Base-by-base conservation (phyloP, 2,888 invertebrate species). In the Dryococelus australis region DNA sequence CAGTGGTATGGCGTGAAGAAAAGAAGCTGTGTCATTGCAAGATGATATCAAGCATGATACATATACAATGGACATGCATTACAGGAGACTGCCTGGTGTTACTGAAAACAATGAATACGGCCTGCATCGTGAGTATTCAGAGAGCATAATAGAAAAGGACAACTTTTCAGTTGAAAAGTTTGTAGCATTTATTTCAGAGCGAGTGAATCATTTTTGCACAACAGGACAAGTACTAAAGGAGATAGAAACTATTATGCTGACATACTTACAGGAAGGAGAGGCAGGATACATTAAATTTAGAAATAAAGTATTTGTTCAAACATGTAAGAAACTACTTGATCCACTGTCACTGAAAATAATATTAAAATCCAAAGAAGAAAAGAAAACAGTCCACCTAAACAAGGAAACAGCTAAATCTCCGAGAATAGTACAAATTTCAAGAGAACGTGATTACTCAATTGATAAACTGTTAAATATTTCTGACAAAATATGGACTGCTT, bases 1-100 rank as follows among this genome's bases (percentile, higher is more conserved):
- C 27, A 79, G n/a, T 79, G 10, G 79, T 27, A 79, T 79, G 79
- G 12, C 79, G 5, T 79, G 79, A 12, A 24, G 79, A 47, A 47
- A 79, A 79, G 79, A 79, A 79, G 79, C 20, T 24, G 79, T 79
- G 20, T 3, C 79, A 79, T 27, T 79, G 79, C 79, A 79, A 79
- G 79, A 79, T 6, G 16, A 10, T 12, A 79, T 79, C 16, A 79
- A 79, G 79, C 79, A 79, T 27, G 79, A 79, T n/a, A 79, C 79
- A 27, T 24, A 79, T 79, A 6, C 27, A 24, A 27, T 79, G 79
- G 9, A 79, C 27, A 26, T 79, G n/a, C 79, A 6, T 24, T 20
- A 79, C 27, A 79, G 79, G 27, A 79, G n/a, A 79, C 5, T 79
- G 26, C 8, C 26, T 79, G 79, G 79, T n/a, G 20, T 79, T 79